Evolutionary conservation across 2,113 vertebrate species (phyloP).

Genomic region (Mirza zaza): DNA sequence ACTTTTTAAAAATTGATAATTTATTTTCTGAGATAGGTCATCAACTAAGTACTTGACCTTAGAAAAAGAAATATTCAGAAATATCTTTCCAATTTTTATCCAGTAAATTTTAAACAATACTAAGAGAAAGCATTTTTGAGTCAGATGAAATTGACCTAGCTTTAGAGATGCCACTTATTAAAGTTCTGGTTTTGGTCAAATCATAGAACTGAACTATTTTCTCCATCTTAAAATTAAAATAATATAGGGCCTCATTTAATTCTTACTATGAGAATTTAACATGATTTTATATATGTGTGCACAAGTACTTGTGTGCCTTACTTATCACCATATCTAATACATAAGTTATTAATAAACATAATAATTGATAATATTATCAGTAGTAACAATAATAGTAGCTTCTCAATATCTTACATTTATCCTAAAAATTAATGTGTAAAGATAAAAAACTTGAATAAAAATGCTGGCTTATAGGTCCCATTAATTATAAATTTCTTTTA

Average conservation of each 20-base stretch:
- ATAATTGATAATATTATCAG: neutral
- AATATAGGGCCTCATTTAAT: neutral
- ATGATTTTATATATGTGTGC: neutral
- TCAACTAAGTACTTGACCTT: neutral
- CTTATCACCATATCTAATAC: neutral
- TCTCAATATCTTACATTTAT: neutral
- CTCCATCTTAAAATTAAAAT: neutral
- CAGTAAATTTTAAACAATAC: neutral
- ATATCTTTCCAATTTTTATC: neutral
- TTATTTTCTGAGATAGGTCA: neutral
- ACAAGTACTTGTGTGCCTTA: neutral
- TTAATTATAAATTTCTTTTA: neutral
- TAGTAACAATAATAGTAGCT: neutral
- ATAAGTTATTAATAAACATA: neutral
- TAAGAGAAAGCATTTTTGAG: neutral
- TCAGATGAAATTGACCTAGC: neutral
- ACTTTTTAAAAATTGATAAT: neutral
- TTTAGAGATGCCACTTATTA: neutral
- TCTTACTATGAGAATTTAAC: neutral
- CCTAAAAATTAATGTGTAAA: neutral
- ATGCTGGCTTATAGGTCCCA: neutral
- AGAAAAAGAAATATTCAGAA: constrained; percentile 14
- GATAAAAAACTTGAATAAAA: neutral
- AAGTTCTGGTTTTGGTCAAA: neutral
- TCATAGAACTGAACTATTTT: neutral